Conservation (phyloP, 1,140 invertebrate species). For the Anoplolepis gracilipes region DNA sequence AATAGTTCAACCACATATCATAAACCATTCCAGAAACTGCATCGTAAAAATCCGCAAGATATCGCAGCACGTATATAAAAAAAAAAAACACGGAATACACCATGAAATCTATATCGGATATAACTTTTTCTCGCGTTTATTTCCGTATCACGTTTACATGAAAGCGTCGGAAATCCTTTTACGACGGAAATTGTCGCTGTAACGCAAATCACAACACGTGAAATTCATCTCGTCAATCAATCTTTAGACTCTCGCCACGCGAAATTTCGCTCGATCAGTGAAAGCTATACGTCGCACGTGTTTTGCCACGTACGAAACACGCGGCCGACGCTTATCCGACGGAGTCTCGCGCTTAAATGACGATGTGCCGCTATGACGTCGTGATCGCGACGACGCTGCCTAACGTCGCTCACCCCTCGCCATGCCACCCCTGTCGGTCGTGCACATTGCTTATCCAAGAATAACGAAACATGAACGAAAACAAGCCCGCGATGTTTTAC, state of each 20-base stretch:
- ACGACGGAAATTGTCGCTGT: not conserved
- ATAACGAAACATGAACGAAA: not conserved
- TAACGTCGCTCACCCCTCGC: slow-evolving; percentile 43
- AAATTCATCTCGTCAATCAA: not conserved
- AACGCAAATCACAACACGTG: not conserved
- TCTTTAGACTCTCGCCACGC: not conserved
- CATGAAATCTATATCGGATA: not conserved
- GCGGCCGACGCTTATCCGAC: slow-evolving; percentile 32
- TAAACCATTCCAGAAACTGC: not conserved
- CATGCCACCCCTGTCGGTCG: slow-evolving; percentile 23
- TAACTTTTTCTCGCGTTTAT: not conserved
- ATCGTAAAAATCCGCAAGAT: not conserved
- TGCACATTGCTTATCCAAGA: slow-evolving; percentile 13
- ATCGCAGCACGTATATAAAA: not conserved
- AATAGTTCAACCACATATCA: not conserved
- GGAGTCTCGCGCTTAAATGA: slow-evolving; percentile 53
- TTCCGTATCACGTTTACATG: not conserved
- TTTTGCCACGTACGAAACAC: not conserved
- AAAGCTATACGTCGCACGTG: slow-evolving; percentile 17
- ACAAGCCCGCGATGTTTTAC: not conserved
- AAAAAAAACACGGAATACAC: not conserved
- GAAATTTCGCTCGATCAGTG: not conserved
- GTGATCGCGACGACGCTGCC: slow-evolving; percentile 19
- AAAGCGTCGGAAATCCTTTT: not conserved
- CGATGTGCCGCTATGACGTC: slow-evolving; percentile 29